Percentiles rank a stretch among this genome's conserved stretches.
These are phyloP conservation scores for Euura lappo DNA, from an alignment of 1,140 invertebrate species.

Conservation along the genomic window DNA sequence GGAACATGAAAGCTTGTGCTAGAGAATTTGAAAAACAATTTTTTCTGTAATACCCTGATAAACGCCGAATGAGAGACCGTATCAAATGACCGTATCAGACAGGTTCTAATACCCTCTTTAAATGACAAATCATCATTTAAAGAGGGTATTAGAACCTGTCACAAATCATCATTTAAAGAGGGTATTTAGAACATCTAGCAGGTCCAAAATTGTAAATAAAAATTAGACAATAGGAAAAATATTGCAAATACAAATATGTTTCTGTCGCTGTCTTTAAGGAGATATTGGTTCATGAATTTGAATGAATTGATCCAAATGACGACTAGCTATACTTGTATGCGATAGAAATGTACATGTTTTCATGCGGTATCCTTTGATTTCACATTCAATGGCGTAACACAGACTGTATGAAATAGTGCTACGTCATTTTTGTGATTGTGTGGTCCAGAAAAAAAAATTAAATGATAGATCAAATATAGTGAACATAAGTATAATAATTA, in stretches of 20 bases:
- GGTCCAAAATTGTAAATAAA: constrained; percentile 3
- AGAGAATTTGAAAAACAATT: neutral
- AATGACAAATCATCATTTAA: too few relatives aligned
- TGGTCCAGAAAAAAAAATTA: neutral
- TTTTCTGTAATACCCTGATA: too few relatives aligned
- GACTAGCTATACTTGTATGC: too few relatives aligned
- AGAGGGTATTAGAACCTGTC: too few relatives aligned
- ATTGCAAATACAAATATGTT: neutral
- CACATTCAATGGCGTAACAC: too few relatives aligned
- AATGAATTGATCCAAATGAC: neutral
- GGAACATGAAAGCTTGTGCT: constrained; percentile 6
- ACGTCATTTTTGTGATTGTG: constrained; percentile 2
- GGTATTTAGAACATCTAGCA: neutral
- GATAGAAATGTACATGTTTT: too few relatives aligned
- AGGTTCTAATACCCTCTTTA: too few relatives aligned
- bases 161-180: too few relatives aligned
- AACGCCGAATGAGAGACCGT: too few relatives aligned
- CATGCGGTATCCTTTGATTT: too few relatives aligned
- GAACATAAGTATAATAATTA: neutral
- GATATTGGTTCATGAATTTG: neutral
- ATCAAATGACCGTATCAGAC: too few relatives aligned
- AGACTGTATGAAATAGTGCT: constrained; percentile 3
- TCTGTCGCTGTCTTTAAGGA: neutral
- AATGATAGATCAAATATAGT: neutral
- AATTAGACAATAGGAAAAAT: constrained; percentile 1